Evolutionary conservation across 2,797 vertebrate genomes (phyloP), one percentile per base, ranked within the genome.

Genomic region (Chaunax sp.): DNA sequence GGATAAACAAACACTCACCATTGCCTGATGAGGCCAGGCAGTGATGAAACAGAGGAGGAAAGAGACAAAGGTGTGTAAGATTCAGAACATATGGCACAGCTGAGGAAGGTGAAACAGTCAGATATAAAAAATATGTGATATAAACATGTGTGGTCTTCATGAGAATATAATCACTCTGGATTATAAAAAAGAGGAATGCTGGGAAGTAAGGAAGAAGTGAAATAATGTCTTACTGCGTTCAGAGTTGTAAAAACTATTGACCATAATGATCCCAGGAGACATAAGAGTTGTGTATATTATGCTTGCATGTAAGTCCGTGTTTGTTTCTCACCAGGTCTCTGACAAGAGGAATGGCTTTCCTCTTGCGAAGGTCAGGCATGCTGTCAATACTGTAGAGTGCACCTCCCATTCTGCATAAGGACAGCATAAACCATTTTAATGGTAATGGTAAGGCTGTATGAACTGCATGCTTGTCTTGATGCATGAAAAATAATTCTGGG

Each of bases 381-480:
- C 97, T 99, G 93, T 99, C 97, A 69, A 99, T 99, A 88, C 97
- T 98, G 92, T 97, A 98, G 72, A 99, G 94, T 45, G 97, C 97
- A 0, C 97, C 97, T 22, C 97, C 97, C 80, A 97, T 95, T 82
- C 97, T 98, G 90, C 65, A 89, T 75, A 87, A 90, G 80, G 84
- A 62, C 75, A 66, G 11, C 3, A 64, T 22, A 4, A 69, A 72
- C 3, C 13, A 20, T 67, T 66, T 40, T 8, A 22, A 45, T 10
- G 9, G n/a, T 45, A 9, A 2, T 2, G 18, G 18, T n/a, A 19
- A 5, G 20, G 12, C 11, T 12, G n/a, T n/a, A 22, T 20, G 10
- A 22, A 20, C 12, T 22, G 1, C 14, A 43, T 6, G 14, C 38
- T 2, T 40, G 15, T 11, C 35, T 3, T 37, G 1, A 37, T 37